Percentiles rank a stretch among this genome's conserved stretches.
Evolutionary conservation across 2,113 vertebrate species (phyloP).

Genomic region (Stigmatopora nigra): DNA sequence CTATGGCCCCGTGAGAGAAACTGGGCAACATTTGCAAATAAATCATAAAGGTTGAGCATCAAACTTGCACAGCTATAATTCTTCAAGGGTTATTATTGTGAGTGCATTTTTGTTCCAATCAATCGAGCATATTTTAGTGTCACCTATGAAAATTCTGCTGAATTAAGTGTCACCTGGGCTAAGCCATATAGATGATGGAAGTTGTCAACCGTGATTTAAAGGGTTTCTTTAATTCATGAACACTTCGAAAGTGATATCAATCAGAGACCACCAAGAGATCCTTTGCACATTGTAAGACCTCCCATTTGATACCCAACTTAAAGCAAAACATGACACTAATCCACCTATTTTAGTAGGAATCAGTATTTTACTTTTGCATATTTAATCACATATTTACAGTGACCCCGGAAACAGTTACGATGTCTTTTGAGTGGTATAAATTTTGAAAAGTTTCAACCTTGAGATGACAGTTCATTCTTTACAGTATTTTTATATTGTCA

Average conservation of each 20-base stretch:
- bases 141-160: too few relatives aligned
- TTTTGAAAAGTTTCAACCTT: not conserved
- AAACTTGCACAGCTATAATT: not conserved
- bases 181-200: not conserved
- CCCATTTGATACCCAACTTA: not conserved
- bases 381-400: not conserved
- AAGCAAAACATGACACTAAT: not conserved
- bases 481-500: not conserved
- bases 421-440: not conserved
- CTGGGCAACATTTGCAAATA: not conserved
- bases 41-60: not conserved
- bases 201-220: constrained; percentile 1
- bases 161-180: too few relatives aligned
- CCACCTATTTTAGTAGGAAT: not conserved
- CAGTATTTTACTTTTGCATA: not conserved
- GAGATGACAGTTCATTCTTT: not conserved
- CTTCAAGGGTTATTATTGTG: not conserved
- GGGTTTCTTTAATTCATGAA: not conserved
- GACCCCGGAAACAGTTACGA: not conserved
- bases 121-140: too few relatives aligned
- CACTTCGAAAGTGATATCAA: not conserved
- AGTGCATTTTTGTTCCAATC: too few relatives aligned
- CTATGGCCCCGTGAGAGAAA: not conserved
- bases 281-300: not conserved
- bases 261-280: not conserved